Evolutionary conservation across 2,113 vertebrate species (phyloP).

Genomic region (Grantiella picta): DNA sequence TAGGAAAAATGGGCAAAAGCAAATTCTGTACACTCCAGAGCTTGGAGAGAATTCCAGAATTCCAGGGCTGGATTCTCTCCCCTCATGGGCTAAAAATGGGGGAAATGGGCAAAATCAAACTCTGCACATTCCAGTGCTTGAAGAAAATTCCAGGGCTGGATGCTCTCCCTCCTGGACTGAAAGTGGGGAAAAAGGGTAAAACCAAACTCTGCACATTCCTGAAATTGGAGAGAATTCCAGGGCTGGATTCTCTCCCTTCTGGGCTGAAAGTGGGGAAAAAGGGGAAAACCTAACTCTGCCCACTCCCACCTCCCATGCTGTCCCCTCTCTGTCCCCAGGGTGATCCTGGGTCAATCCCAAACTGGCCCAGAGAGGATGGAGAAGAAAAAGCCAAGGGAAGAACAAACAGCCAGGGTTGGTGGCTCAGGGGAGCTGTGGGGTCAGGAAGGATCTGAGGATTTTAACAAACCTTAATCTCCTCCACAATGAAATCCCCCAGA

Average conservation of each 20-base stretch:
- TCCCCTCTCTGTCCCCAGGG: accelerated
- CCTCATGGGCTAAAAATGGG: no score
- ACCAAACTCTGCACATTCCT: no score
- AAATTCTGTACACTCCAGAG: no score
- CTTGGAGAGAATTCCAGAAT: no score
- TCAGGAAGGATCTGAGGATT: neutral
- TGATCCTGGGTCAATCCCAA: accelerated
- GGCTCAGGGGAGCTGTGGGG: neutral
- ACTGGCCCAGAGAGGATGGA: accelerated
- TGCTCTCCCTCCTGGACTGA: neutral
- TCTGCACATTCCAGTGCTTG: no score
- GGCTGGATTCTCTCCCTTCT: accelerated
- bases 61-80: no score
- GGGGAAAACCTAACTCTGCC: neutral
- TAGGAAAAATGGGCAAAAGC: no score
- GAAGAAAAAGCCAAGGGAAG: neutral
- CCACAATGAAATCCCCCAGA: neutral
- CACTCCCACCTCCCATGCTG: accelerated
- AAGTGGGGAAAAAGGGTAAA: no score
- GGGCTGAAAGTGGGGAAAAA: neutral
- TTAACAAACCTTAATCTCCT: neutral
- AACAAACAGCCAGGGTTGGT: neutral
- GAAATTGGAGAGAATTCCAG: no score
- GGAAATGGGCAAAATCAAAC: no score
- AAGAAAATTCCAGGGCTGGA: accelerated